These are phyloP conservation scores for Julus scanicus DNA, from an alignment of 2,888 invertebrate genomes.

Conservation along the genomic window DNA sequence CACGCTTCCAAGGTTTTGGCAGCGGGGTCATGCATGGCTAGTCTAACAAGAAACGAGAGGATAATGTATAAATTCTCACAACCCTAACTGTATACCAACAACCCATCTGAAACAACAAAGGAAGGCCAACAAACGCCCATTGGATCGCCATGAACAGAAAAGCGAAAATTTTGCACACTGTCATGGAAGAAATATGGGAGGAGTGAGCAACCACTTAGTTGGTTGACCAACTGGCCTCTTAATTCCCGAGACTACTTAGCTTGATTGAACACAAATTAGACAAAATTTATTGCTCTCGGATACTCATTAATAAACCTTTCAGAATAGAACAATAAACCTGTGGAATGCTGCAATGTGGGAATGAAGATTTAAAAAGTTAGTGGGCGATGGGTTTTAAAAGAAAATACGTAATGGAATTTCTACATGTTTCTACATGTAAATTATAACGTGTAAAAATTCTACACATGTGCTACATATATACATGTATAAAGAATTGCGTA, in stretches of 20 bases:
- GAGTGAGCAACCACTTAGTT: neutral
- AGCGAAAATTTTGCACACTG: neutral
- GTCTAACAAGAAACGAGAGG: constrained; percentile 48
- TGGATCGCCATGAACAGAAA: neutral
- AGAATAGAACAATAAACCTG: neutral
- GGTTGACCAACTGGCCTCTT: constrained; percentile 21
- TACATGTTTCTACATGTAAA: neutral
- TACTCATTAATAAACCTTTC: constrained; percentile 27
- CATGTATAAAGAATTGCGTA: neutral
- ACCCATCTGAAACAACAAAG: neutral
- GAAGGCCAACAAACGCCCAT: neutral
- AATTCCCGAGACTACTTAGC: constrained; percentile 9
- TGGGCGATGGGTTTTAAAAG: neutral
- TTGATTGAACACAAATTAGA: constrained; percentile 39
- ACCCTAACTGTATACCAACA: neutral
- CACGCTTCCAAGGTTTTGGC: constrained; percentile 46
- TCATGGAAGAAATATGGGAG: neutral
- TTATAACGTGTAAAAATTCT: neutral
- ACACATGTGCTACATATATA: neutral
- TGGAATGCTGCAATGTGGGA: neutral
- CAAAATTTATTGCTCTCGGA: neutral
- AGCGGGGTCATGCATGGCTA: constrained; percentile 38
- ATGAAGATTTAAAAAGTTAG: neutral
- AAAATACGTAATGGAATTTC: neutral
- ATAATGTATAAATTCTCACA: constrained; percentile 31